These are phyloP conservation scores for Syrmaticus mikado DNA, from an alignment of 2,113 vertebrate genomes.

Conservation along the genomic window DNA sequence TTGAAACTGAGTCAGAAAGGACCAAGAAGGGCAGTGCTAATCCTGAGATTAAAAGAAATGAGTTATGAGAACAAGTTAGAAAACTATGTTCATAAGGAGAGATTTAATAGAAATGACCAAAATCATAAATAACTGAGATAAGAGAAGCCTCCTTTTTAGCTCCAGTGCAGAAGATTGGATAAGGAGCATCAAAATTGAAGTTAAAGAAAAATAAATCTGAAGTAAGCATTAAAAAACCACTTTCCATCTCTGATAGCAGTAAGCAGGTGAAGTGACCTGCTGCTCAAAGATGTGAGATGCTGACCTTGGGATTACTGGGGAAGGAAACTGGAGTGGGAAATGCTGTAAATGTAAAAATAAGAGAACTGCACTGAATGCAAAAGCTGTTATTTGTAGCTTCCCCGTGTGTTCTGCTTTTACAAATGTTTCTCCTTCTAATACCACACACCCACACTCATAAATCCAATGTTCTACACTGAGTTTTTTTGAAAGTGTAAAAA, in stretches of 20 bases:
- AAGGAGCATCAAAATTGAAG: slow-evolving; percentile 11
- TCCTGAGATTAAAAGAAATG: neutral
- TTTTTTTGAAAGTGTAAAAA: neutral
- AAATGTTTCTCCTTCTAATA: neutral
- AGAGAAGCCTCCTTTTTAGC: slow-evolving; percentile 1
- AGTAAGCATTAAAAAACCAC: slow-evolving; percentile 2
- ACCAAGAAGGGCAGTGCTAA: neutral
- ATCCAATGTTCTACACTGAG: neutral
- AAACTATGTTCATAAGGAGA: neutral
- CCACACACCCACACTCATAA: neutral
- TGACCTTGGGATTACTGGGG: slow-evolving; percentile 12
- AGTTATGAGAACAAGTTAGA: slow-evolving; percentile 14
- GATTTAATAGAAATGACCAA: slow-evolving; percentile 14
- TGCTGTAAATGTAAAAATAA: slow-evolving; percentile 2
- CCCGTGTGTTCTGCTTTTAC: neutral
- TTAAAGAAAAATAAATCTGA: slow-evolving; percentile 28
- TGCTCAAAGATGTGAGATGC: slow-evolving; percentile 10
- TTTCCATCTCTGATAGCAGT: slow-evolving; percentile 10
- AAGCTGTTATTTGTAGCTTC: neutral
- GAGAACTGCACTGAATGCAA: neutral
- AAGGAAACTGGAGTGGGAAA: neutral
- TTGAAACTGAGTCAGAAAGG: neutral
- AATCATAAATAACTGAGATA: slow-evolving; percentile 45
- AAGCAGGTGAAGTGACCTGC: slow-evolving; percentile 22
- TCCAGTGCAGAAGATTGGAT: slow-evolving; percentile 13